These are phyloP conservation scores for Teleogryllus oceanicus DNA, from an alignment of 2,888 invertebrate species.

Conservation along the genomic window DNA sequence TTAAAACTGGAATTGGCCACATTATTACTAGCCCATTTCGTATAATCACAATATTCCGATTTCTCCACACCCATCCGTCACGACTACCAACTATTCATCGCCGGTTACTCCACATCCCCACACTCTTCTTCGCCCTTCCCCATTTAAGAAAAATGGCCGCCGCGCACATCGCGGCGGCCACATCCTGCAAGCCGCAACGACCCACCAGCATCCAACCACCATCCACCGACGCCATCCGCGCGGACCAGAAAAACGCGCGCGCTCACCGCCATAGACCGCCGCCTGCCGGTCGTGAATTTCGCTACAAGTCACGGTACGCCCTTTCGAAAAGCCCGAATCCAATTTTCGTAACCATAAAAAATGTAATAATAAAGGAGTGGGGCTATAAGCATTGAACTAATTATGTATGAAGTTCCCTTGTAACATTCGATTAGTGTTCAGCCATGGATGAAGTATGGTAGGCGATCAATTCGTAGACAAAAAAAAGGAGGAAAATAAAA, in stretches of 20 bases:
- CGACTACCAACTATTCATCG: too few species aligned
- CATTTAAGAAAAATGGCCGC: too few species aligned
- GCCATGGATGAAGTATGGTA: conserved; percentile 26
- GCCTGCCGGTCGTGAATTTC: background rate
- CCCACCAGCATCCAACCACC: too few species aligned
- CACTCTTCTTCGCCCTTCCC: too few species aligned
- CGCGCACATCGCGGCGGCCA: too few species aligned
- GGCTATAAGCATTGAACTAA: conserved; percentile 25
- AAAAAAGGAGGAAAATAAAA: background rate
- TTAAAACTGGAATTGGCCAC: too few species aligned
- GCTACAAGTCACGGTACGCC: conserved; percentile 12
- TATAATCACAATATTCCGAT: too few species aligned
- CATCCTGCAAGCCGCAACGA: too few species aligned
- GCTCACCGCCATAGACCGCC: background rate
- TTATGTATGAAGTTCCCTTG: conserved; percentile 23
- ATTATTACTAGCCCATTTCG: too few species aligned
- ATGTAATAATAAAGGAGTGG: conserved; percentile 9
- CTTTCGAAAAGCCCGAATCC: conserved; percentile 12
- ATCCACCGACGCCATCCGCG: too few species aligned
- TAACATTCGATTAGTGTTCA: conserved; percentile 25
- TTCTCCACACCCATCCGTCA: too few species aligned
- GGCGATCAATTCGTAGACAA: conserved; percentile 12
- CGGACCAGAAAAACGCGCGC: background rate
- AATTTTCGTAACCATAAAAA: conserved; percentile 23
- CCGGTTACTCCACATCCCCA: too few species aligned